Percentiles rank a stretch among this genome's conserved stretches.
These are phyloP conservation scores for Trichomalopsis sarcophagae DNA, from an alignment of 1,140 invertebrate species.

Conservation along the genomic window DNA sequence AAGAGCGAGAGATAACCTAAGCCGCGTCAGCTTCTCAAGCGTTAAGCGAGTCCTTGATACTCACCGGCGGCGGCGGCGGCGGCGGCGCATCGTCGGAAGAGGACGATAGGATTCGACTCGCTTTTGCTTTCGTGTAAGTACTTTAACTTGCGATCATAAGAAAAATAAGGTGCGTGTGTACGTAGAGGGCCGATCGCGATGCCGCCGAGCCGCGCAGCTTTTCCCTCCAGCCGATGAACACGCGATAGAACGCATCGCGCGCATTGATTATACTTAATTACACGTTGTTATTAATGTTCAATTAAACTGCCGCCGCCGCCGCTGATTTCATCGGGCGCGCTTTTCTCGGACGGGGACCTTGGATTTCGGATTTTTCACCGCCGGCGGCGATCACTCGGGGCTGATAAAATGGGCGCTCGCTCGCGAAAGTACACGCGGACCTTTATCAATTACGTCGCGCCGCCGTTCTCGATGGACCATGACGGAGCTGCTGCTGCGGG, in stretches of 20 bases:
- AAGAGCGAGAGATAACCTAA: conserved; percentile 57
- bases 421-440: too few relatives aligned
- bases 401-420: too few relatives aligned
- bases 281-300: conserved; percentile 50
- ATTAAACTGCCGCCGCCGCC: conserved; percentile 29
- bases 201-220: neutral
- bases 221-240: conserved; percentile 23
- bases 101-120: conserved; percentile 27
- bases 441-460: too few relatives aligned
- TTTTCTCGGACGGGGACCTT: neutral
- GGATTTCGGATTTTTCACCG: neutral
- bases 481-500: too few relatives aligned
- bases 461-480: too few relatives aligned
- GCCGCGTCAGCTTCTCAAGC: conserved; percentile 65
- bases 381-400: too few relatives aligned
- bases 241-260: conserved; percentile 33
- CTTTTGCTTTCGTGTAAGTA: conserved; percentile 22
- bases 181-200: conserved; percentile 43
- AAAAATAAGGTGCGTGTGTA: neutral
- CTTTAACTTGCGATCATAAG: conserved; percentile 2
- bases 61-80: neutral
- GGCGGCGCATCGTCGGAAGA: neutral
- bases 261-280: conserved; percentile 45
- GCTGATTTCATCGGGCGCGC: conserved; percentile 20
- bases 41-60: conserved; percentile 65